A percentile compares a stretch with the other conserved stretches of the same genome.
These are phyloP conservation scores for Lepidothrix coronata DNA, from an alignment of 2,113 vertebrate species.

Conservation along the genomic window DNA sequence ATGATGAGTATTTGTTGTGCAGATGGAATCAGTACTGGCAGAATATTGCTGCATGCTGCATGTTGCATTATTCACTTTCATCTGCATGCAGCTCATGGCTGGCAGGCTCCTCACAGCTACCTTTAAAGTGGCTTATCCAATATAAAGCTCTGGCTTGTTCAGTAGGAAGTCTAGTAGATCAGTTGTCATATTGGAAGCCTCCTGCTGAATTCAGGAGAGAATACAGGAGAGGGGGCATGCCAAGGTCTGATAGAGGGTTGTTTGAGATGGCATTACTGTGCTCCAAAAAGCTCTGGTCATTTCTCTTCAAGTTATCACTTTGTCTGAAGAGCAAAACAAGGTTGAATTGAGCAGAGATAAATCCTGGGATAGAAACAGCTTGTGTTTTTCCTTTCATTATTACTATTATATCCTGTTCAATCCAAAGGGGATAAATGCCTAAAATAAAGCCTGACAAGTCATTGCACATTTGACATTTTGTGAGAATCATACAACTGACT, in stretches of 20 bases:
- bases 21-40: conserved; percentile 60
- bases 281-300: conserved; percentile 27
- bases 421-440: not conserved
- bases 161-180: conserved; percentile 62
- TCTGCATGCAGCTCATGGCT: conserved; percentile 70
- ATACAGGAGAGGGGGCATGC: conserved; percentile 1
- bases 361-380: not conserved
- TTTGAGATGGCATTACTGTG: not conserved
- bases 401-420: not conserved
- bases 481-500: not conserved
- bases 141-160: conserved; percentile 57
- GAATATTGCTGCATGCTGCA: conserved; percentile 68
- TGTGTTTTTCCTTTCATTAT: not conserved
- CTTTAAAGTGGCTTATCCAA: conserved; percentile 65
- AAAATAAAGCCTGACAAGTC: not conserved
- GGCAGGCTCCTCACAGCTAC: conserved; percentile 63
- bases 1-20: conserved; percentile 69
- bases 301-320: conserved; percentile 19
- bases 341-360: not conserved
- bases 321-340: not conserved
- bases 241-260: conserved; percentile 3
- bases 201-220: conserved; percentile 63
- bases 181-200: conserved; percentile 58
- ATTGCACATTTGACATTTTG: not conserved
- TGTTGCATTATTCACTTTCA: conserved; percentile 76